Evolutionary conservation across 1,140 invertebrate species (phyloP).

Genomic region (Telenomus remus): DNA sequence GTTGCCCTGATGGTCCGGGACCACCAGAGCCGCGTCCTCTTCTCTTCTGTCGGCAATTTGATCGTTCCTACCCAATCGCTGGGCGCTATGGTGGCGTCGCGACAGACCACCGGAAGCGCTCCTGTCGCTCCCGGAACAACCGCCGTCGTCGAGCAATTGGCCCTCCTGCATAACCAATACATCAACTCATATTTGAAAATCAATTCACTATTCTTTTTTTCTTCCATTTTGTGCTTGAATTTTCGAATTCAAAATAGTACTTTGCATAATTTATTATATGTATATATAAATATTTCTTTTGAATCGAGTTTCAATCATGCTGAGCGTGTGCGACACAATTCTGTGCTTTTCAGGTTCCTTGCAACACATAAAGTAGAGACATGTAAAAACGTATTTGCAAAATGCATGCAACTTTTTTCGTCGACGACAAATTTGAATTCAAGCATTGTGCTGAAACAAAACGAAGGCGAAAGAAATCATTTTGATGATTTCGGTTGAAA

Average conservation of each 20-base stretch:
- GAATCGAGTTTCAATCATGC: too few relatives aligned
- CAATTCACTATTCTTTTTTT: background rate
- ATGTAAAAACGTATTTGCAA: too few relatives aligned
- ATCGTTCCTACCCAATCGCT: conserved; percentile 69
- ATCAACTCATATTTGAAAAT: conserved; percentile 61
- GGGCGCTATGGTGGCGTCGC: conserved; percentile 71
- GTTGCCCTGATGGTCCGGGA: conserved; percentile 89
- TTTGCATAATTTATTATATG: background rate
- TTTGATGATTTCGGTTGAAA: too few relatives aligned
- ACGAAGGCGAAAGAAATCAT: too few relatives aligned
- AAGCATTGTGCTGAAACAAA: too few relatives aligned
- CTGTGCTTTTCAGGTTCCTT: too few relatives aligned
- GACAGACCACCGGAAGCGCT: conserved; percentile 75
- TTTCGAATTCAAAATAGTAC: conserved; percentile 9
- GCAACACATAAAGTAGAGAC: too few relatives aligned
- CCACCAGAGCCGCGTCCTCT: conserved; percentile 81
- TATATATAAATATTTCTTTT: conserved; percentile 1
- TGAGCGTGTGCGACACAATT: too few relatives aligned
- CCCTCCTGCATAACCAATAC: conserved; percentile 92
- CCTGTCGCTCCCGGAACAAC: conserved; percentile 77
- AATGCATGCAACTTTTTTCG: too few relatives aligned
- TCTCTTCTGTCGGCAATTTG: conserved; percentile 77
- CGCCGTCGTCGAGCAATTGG: conserved; percentile 82
- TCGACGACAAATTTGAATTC: too few relatives aligned
- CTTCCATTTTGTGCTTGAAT: conserved; percentile 7